Percentiles rank a stretch among this genome's conserved stretches.
phyloP scores from a whole-genome alignment of 2,888 invertebrate genomes.

The Sarcophaga rosellei region DNA sequence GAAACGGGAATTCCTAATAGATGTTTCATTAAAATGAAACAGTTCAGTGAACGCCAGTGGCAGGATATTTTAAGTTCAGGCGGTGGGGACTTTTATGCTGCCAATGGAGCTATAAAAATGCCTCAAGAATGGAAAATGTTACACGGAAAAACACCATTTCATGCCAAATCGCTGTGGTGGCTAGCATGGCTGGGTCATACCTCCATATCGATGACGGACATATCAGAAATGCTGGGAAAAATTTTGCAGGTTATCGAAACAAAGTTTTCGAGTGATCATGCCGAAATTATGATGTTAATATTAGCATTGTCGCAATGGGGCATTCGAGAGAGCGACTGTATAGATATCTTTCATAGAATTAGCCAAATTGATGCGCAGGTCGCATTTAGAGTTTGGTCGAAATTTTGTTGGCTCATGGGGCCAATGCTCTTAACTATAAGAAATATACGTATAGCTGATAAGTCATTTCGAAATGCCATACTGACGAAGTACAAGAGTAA shows the following conservation, averaged over 20 bases:
- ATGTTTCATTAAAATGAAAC: constrained; percentile 77
- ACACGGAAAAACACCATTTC: constrained; percentile 78
- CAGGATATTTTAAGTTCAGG: constrained; percentile 79
- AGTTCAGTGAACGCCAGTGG: constrained; percentile 80
- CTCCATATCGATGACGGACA: constrained; percentile 83
- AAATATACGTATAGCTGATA: constrained; percentile 80
- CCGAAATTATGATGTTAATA: constrained; percentile 87
- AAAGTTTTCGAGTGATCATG: constrained; percentile 85
- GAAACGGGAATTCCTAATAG: constrained; percentile 76
- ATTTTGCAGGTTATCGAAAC: constrained; percentile 86
- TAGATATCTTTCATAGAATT: constrained; percentile 78
- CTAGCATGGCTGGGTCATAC: constrained; percentile 84
- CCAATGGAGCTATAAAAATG: constrained; percentile 78
- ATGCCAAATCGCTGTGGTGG: constrained; percentile 83
- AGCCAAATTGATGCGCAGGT: constrained; percentile 77
- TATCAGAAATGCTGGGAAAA: constrained; percentile 84
- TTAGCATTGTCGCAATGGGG: constrained; percentile 89
- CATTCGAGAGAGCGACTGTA: constrained; percentile 89
- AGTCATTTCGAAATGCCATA: constrained; percentile 76
- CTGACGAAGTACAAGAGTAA: constrained; percentile 77
- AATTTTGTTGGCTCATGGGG: constrained; percentile 81
- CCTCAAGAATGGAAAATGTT: constrained; percentile 78
- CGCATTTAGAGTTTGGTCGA: constrained; percentile 80
- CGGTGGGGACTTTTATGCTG: constrained; percentile 79
- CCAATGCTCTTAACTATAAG: constrained; percentile 79